Percentiles rank a stretch among this genome's conserved stretches.
These are phyloP conservation scores for Andrena dorsata DNA, from an alignment of 2,888 invertebrate genomes.

Conservation along the genomic window DNA sequence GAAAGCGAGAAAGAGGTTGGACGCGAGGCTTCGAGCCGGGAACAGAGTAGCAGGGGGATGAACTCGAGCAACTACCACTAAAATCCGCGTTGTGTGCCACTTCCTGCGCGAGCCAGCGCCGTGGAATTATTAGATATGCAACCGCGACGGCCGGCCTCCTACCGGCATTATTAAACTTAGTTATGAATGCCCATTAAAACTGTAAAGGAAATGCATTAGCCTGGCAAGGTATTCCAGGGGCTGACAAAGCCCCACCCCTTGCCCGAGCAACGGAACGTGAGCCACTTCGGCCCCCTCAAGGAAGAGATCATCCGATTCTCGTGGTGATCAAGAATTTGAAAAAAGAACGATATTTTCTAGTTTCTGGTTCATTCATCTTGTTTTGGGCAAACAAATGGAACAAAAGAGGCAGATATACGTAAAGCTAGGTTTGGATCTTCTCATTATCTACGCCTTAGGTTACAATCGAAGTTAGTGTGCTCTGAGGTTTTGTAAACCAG, in stretches of 20 bases:
- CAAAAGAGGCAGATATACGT: too few relatives aligned
- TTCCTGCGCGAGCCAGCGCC: constrained; percentile 75
- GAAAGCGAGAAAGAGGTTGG: constrained; percentile 53
- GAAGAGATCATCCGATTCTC: constrained; percentile 57
- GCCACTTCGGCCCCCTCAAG: constrained; percentile 66
- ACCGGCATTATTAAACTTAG: constrained; percentile 84
- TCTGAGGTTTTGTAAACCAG: too few relatives aligned
- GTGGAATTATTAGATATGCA: constrained; percentile 82
- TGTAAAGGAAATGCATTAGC: constrained; percentile 85
- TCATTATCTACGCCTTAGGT: too few relatives aligned
- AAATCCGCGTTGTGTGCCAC: constrained; percentile 74
- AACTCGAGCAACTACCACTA: constrained; percentile 67
- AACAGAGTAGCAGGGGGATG: constrained; percentile 46
- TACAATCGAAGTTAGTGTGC: too few relatives aligned
- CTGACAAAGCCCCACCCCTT: constrained; percentile 75
- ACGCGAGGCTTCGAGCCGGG: constrained; percentile 45
- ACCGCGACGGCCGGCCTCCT: constrained; percentile 79
- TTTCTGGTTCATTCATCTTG: too few relatives aligned
- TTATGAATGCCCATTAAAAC: constrained; percentile 85
- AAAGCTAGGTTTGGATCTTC: too few relatives aligned
- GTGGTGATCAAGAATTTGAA: constrained; percentile 39
- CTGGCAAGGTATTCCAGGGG: constrained; percentile 74
- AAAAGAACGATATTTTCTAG: too few relatives aligned
- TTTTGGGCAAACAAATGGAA: too few relatives aligned
- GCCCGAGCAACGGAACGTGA: constrained; percentile 66